phyloP scores from a whole-genome alignment of 2,888 invertebrate species.

The Dorcus hopei region DNA sequence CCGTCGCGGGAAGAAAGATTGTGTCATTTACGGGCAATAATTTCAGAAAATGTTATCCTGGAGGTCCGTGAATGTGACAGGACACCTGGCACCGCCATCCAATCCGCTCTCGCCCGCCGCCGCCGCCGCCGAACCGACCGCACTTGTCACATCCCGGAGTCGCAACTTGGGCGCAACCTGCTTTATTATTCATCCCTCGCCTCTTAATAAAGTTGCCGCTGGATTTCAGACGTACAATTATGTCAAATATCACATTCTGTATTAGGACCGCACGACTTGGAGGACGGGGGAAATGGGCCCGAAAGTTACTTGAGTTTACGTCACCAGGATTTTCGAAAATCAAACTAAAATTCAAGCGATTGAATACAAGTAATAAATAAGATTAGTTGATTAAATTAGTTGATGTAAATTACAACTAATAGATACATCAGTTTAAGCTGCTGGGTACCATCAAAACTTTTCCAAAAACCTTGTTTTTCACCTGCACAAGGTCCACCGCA shows the following conservation, averaged over 20 bases:
- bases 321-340: too few species aligned
- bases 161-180: constrained; percentile 16
- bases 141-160: constrained; percentile 23
- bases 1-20: constrained; percentile 20
- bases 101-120: constrained; percentile 18
- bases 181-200: constrained; percentile 29
- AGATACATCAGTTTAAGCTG: too few species aligned
- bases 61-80: constrained; percentile 26
- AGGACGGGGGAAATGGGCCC: too few species aligned
- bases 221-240: constrained; percentile 31
- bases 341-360: too few species aligned
- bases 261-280: not conserved
- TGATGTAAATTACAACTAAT: too few species aligned
- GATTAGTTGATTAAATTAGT: too few species aligned
- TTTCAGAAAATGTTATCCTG: constrained; percentile 20
- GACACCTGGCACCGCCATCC: constrained; percentile 26
- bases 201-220: constrained; percentile 29
- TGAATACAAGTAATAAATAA: too few species aligned
- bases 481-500: too few species aligned
- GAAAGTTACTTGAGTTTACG: too few species aligned
- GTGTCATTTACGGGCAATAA: constrained; percentile 28
- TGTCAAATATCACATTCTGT: constrained; percentile 19
- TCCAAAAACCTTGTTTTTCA: too few species aligned
- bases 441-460: too few species aligned
- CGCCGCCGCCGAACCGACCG: constrained; percentile 14